Percentiles rank a stretch among this genome's conserved stretches.
Evolutionary conservation across 1,140 invertebrate species (phyloP).

Genomic region (Ceratina japonica): DNA sequence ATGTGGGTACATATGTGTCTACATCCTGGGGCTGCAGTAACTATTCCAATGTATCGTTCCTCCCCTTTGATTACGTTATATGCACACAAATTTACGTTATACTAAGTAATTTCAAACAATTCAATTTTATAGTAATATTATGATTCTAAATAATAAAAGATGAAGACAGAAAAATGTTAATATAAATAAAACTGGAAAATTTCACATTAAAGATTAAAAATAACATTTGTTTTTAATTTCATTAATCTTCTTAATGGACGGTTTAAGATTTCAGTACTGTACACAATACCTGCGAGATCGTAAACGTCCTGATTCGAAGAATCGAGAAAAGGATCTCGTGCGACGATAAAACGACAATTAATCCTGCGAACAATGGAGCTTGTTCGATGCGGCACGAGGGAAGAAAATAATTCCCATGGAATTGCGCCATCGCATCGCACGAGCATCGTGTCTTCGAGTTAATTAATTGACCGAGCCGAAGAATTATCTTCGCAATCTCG

Average conservation of each 20-base stretch:
- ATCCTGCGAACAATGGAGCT: neutral
- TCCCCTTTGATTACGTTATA: neutral
- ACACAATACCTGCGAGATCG: no score
- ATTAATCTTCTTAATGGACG: no score
- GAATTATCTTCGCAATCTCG: conserved; percentile 51
- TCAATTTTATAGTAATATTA: no score
- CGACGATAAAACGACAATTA: neutral
- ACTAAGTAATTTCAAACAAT: no score
- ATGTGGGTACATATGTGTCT: neutral
- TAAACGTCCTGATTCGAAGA: neutral
- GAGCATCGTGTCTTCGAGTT: neutral
- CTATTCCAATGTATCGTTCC: neutral
- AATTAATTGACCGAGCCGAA: conserved; percentile 27
- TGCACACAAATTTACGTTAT: no score
- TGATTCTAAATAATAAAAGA: no score
- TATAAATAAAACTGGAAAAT: no score
- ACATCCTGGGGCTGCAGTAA: neutral
- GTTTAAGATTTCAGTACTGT: no score
- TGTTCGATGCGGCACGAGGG: neutral
- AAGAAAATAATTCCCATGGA: neutral
- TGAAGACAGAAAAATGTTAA: no score
- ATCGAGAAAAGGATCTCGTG: neutral
- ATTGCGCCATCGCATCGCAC: neutral
- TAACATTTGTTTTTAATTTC: no score
- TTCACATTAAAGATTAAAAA: no score